Percentiles rank a stretch among this genome's conserved stretches.
Conservation (phyloP, 2,797 vertebrate species). For the Phoeniculus purpureus region DNA sequence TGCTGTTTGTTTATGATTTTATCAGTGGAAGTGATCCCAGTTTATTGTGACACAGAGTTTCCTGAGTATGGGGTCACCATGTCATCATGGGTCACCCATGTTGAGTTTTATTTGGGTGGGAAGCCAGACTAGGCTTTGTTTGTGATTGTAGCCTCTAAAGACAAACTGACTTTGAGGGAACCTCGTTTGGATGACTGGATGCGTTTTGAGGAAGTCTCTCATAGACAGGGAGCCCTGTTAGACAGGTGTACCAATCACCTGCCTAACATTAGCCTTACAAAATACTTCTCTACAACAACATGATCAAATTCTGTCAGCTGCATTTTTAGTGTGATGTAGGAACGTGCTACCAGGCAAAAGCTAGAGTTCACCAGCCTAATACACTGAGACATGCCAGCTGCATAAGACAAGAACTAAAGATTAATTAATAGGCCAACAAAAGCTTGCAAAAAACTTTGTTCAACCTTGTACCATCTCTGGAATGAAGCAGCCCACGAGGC, state of each 20-base stretch:
- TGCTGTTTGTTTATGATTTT: not conserved
- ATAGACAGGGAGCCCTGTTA: not conserved
- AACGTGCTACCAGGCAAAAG: not conserved
- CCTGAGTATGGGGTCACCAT: not conserved
- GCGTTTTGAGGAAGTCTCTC: not conserved
- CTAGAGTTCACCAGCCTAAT: not conserved
- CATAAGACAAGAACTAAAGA: not conserved
- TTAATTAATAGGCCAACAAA: conserved; percentile 4
- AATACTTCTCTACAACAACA: not conserved
- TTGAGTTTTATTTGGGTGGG: not conserved
- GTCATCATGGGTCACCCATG: not conserved
- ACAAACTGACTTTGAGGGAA: not conserved
- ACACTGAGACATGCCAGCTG: not conserved
- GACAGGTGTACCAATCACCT: not conserved
- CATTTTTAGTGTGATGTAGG: not conserved
- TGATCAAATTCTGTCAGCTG: not conserved
- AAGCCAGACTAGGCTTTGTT: not conserved
- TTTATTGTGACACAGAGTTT: not conserved
- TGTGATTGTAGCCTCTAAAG: not conserved
- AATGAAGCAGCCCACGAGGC: conserved; percentile 9
- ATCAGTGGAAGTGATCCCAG: not conserved
- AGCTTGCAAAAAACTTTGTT: not conserved
- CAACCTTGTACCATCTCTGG: not conserved
- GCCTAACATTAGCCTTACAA: not conserved
- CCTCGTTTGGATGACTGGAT: rapidly evolving